Conservation (phyloP, 2,888 invertebrate species). For the Bellardia bayeri region DNA sequence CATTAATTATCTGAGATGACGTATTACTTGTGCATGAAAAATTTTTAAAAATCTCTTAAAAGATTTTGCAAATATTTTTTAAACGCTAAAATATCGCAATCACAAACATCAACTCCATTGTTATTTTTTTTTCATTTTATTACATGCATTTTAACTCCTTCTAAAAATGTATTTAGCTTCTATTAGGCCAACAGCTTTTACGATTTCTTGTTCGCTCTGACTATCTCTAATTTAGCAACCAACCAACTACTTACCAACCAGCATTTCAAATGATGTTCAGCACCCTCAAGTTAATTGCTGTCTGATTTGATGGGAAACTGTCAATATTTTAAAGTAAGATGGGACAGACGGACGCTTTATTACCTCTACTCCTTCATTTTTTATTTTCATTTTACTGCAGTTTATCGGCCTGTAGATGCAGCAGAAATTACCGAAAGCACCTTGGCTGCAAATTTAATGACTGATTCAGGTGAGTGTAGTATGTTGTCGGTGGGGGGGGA, state of each 20-base stretch:
- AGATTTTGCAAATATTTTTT: too few species aligned
- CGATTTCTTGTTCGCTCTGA: not conserved
- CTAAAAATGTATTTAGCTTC: constrained; percentile 53
- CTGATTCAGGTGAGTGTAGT: constrained; percentile 75
- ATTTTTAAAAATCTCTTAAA: too few species aligned
- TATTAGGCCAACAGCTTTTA: constrained; percentile 25
- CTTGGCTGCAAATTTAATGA: constrained; percentile 55
- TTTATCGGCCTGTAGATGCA: not conserved
- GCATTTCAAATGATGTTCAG: constrained; percentile 30
- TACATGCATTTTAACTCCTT: constrained; percentile 27
- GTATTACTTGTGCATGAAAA: too few species aligned
- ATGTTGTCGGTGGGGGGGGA: too few species aligned
- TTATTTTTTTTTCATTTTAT: not conserved
- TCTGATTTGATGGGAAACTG: constrained; percentile 74
- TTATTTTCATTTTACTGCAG: constrained; percentile 28
- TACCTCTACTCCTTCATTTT: constrained; percentile 59
- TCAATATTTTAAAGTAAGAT: constrained; percentile 59
- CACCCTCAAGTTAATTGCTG: constrained; percentile 75
- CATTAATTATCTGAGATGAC: too few species aligned
- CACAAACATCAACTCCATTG: constrained; percentile 5
- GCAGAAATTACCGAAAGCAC: constrained; percentile 63
- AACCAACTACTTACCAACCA: constrained; percentile 26
- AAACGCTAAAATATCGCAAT: not conserved
- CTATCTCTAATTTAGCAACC: constrained; percentile 23
- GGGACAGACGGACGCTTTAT: constrained; percentile 12